Evolutionary conservation across 2,113 vertebrate genomes (phyloP).

Genomic region (Channa argus): DNA sequence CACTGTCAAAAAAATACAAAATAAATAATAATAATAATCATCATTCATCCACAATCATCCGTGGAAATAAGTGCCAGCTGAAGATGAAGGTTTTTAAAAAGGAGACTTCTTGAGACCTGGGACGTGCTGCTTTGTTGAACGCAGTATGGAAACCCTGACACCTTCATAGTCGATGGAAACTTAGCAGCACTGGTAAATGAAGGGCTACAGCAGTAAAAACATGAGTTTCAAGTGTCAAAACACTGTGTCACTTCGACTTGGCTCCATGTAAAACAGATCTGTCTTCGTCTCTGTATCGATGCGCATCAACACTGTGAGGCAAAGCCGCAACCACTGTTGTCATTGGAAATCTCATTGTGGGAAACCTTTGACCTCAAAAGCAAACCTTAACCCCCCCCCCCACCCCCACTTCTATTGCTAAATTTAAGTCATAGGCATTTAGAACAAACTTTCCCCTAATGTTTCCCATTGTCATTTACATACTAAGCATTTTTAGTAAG

Average conservation of each 20-base stretch:
- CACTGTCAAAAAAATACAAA: not conserved
- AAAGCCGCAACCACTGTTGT: not conserved
- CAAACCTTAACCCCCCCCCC: not conserved
- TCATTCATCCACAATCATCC: constrained; percentile 5
- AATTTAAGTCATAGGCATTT: not conserved
- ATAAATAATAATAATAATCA: too few species aligned
- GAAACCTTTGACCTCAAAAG: constrained; percentile 16
- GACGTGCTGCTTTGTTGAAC: constrained; percentile 1
- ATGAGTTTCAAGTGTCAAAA: constrained; percentile 16
- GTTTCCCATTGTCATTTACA: not conserved
- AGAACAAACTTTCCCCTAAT: not conserved
- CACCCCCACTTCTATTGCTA: not conserved
- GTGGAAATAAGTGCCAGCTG: not conserved
- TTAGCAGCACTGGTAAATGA: not conserved
- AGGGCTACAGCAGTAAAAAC: constrained; percentile 2
- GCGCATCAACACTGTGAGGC: not conserved
- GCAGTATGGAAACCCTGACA: constrained; percentile 2
- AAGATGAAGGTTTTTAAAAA: not conserved
- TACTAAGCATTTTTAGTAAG: not conserved
- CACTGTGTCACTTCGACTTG: constrained; percentile 13
- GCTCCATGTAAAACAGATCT: not conserved
- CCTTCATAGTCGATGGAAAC: not conserved
- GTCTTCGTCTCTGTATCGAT: not conserved
- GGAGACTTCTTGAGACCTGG: not conserved
- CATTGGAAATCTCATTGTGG: constrained; percentile 4